These are phyloP conservation scores for Alfaro cultratus DNA, from an alignment of 2,797 vertebrate species.

Conservation along the genomic window DNA sequence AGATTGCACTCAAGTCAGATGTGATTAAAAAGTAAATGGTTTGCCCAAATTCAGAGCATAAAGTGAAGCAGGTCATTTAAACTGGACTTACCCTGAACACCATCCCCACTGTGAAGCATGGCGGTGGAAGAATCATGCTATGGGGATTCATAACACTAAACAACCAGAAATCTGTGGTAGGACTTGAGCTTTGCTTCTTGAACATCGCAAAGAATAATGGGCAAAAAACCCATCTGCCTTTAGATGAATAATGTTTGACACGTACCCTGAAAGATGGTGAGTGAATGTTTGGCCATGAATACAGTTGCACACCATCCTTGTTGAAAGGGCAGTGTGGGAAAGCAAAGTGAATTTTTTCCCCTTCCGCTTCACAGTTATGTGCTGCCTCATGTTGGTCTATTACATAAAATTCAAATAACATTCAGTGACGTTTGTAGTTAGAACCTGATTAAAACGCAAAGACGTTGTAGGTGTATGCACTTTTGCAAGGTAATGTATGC, in stretches of 20 bases:
- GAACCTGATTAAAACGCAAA: neutral
- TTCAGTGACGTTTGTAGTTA: neutral
- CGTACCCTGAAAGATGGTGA: neutral
- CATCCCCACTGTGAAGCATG: neutral
- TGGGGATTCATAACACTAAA: neutral
- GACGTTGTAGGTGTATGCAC: neutral
- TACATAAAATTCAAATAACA: neutral
- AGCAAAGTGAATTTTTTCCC: neutral
- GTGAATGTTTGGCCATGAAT: neutral
- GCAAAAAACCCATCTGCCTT: neutral
- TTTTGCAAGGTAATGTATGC: neutral
- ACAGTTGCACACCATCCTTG: neutral
- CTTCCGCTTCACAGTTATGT: neutral
- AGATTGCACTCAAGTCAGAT: neutral
- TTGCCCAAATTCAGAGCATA: neutral
- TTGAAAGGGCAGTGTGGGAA: neutral
- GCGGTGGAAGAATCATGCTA: neutral
- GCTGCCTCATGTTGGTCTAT: neutral
- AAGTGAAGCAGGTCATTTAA: neutral
- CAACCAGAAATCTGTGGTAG: neutral
- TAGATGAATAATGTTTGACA: neutral
- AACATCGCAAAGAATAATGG: neutral
- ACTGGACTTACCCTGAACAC: constrained; percentile 1
- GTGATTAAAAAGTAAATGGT: neutral
- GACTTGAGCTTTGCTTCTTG: neutral